These are phyloP conservation scores for Folsomia manolachei DNA, from an alignment of 2,888 invertebrate species.

Conservation along the genomic window DNA sequence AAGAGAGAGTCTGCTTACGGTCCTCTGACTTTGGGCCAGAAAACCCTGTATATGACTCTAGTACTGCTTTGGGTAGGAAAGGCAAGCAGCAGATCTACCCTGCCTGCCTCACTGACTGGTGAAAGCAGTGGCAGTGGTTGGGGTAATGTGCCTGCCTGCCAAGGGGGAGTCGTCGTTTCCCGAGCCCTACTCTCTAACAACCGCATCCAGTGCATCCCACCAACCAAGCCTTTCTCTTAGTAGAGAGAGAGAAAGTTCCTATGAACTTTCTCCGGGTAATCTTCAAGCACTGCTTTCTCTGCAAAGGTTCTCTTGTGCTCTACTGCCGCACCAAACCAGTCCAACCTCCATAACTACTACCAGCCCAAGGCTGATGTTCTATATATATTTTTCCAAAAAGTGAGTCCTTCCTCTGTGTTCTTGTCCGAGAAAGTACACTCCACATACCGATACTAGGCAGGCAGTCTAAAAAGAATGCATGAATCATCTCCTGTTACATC, in stretches of 20 bases:
- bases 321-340: neutral
- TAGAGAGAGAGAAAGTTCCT: too few species aligned
- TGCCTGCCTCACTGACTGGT: neutral
- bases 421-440: neutral
- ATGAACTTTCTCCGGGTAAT: neutral
- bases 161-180: neutral
- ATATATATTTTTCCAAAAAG: neutral
- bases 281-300: neutral
- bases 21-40: neutral
- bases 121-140: constrained; percentile 5
- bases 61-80: too few species aligned
- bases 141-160: neutral
- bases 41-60: too few species aligned
- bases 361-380: too few species aligned
- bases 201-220: too few species aligned
- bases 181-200: neutral
- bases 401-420: neutral
- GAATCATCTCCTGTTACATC: neutral
- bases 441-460: too few species aligned
- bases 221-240: too few species aligned
- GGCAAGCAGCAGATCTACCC: neutral
- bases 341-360: neutral
- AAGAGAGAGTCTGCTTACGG: neutral
- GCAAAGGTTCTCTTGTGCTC: neutral
- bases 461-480: too few species aligned